These are phyloP conservation scores for Parauchenoglanis ngamensis DNA, from an alignment of 2,797 vertebrate species.

Conservation along the genomic window DNA sequence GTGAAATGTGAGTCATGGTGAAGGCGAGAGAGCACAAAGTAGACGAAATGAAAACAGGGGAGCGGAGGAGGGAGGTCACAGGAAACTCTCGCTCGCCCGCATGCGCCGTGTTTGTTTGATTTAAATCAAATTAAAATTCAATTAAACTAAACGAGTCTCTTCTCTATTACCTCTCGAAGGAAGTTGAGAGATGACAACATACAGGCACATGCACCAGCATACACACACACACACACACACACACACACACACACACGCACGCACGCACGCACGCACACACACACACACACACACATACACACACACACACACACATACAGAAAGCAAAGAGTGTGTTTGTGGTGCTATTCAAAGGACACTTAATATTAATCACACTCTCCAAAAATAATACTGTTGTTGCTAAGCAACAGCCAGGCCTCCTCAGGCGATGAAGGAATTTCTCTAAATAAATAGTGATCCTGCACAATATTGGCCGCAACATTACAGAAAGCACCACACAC, in stretches of 20 bases:
- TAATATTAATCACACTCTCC: slow-evolving; percentile 62
- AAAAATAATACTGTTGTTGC: slow-evolving; percentile 62
- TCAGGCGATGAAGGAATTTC: slow-evolving; percentile 56
- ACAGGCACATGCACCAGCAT: neutral
- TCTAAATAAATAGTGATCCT: slow-evolving; percentile 58
- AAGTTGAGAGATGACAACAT: slow-evolving; percentile 32
- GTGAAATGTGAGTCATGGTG: slow-evolving; percentile 2
- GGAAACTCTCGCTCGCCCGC: slow-evolving; percentile 10
- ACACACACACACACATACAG: slow-evolving; percentile 23
- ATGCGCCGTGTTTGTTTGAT: slow-evolving; percentile 16
- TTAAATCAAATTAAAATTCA: slow-evolving; percentile 31
- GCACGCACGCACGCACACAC: neutral
- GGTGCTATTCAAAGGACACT: slow-evolving; percentile 56
- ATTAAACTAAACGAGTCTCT: slow-evolving; percentile 30
- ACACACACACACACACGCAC: neutral
- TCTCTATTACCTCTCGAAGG: slow-evolving; percentile 39
- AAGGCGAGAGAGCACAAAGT: slow-evolving; percentile 5
- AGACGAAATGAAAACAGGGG: slow-evolving; percentile 14
- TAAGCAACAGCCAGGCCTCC: slow-evolving; percentile 55
- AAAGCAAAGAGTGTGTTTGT: slow-evolving; percentile 41
- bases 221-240: neutral
- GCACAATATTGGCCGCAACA: slow-evolving; percentile 28
- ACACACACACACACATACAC: slow-evolving; percentile 3
- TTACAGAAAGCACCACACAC: slow-evolving; percentile 31
- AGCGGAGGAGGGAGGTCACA: slow-evolving; percentile 35